These are phyloP conservation scores for Stratiomys singularior DNA, from an alignment of 2,888 invertebrate species.

Conservation along the genomic window DNA sequence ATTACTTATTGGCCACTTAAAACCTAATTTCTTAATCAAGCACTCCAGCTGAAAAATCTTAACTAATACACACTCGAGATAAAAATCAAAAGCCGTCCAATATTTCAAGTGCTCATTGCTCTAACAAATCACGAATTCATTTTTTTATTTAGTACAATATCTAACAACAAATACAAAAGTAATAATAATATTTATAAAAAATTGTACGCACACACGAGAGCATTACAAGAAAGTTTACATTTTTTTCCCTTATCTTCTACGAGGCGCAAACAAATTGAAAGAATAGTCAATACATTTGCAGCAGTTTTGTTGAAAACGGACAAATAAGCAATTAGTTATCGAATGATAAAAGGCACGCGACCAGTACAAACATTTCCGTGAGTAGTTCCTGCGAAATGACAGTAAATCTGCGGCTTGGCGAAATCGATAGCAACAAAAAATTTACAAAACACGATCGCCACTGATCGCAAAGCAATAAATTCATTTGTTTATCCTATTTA, in stretches of 20 bases:
- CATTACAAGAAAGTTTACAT: neutral
- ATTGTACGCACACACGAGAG: neutral
- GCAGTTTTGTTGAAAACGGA: neutral
- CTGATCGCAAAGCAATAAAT: neutral
- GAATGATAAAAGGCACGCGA: slow-evolving; percentile 22
- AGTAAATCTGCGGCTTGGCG: neutral
- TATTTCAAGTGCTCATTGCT: slow-evolving; percentile 18
- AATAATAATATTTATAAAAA: too few species aligned
- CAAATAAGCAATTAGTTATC: neutral
- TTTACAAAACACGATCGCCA: neutral
- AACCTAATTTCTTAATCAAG: neutral
- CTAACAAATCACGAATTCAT: neutral
- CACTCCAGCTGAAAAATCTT: neutral
- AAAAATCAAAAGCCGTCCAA: neutral
- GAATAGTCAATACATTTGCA: neutral
- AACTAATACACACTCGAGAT: neutral
- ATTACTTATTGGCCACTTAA: neutral
- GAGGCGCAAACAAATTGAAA: neutral
- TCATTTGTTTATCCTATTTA: neutral
- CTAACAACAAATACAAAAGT: slow-evolving; percentile 37
- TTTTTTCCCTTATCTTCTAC: neutral
- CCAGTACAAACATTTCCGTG: neutral
- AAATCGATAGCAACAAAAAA: neutral
- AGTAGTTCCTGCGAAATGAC: neutral
- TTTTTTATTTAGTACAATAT: slow-evolving; percentile 16